Percentiles rank a stretch among this genome's conserved stretches.
phyloP scores from a whole-genome alignment of 2,888 invertebrate species.

The Xestia xanthographa region DNA sequence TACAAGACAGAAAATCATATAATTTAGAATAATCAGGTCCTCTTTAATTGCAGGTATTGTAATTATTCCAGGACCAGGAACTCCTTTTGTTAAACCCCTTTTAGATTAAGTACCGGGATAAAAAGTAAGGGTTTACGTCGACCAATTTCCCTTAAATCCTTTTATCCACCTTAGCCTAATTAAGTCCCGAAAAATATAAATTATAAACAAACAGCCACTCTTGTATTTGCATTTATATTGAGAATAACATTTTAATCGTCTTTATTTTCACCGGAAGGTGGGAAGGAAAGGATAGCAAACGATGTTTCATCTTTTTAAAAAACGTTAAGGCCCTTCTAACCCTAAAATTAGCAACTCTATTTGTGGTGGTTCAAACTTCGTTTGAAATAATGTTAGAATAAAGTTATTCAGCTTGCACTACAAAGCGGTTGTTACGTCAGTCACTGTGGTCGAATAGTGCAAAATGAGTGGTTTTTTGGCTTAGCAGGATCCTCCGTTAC shows the following conservation, averaged over 20 bases:
- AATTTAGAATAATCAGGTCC: background rate
- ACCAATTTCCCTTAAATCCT: conserved; percentile 21
- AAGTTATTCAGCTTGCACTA: too few relatives aligned
- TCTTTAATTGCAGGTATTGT: background rate
- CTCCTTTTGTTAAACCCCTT: background rate
- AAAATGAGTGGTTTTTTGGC: too few relatives aligned
- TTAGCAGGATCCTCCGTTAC: too few relatives aligned
- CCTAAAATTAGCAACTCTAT: too few relatives aligned
- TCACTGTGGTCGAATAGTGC: too few relatives aligned
- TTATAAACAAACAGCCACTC: conserved; percentile 19
- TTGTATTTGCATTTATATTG: conserved; percentile 36
- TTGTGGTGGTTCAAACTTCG: too few relatives aligned
- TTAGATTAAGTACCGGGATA: background rate
- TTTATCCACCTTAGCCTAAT: conserved; percentile 25
- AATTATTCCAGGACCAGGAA: background rate
- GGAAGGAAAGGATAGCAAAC: background rate
- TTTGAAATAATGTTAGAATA: too few relatives aligned
- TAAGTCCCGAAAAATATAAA: conserved; percentile 20
- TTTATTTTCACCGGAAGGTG: background rate
- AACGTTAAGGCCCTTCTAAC: too few relatives aligned
- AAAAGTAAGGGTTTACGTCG: background rate
- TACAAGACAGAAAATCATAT: background rate
- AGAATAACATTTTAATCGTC: background rate
- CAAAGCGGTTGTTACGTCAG: too few relatives aligned
- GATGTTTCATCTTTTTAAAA: too few relatives aligned